Conservation (phyloP, 2,888 invertebrate species). For the Opisthograptis luteolata region DNA sequence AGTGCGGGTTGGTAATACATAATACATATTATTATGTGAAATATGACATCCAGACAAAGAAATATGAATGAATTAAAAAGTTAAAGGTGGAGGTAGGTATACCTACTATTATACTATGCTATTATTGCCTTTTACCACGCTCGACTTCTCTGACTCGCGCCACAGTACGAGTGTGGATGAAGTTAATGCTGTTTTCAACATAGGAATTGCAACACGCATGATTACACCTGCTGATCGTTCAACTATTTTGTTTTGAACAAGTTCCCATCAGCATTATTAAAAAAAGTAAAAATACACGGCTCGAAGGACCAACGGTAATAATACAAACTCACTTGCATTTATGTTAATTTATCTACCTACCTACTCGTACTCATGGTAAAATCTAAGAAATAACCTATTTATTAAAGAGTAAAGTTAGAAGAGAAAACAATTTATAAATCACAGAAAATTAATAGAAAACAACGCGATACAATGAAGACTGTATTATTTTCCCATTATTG, state of each 20-base stretch:
- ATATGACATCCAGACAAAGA: too few relatives aligned
- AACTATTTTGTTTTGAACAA: background rate
- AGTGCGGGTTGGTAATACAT: too few relatives aligned
- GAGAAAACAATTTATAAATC: background rate
- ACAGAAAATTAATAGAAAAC: background rate
- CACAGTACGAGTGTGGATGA: background rate
- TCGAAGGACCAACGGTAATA: too few relatives aligned
- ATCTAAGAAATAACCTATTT: too few relatives aligned
- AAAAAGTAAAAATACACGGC: too few relatives aligned
- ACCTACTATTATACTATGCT: too few relatives aligned
- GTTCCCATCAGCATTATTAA: background rate
- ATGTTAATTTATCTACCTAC: too few relatives aligned
- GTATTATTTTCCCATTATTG: constrained; percentile 26
- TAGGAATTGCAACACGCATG: constrained; percentile 7
- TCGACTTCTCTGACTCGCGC: constrained; percentile 5
- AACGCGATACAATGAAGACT: constrained; percentile 13
- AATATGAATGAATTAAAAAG: too few relatives aligned
- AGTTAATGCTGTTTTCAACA: constrained; percentile 4
- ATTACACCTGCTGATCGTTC: background rate
- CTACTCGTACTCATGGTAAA: too few relatives aligned
- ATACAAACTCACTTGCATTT: too few relatives aligned
- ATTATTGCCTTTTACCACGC: constrained; percentile 4
- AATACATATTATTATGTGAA: too few relatives aligned
- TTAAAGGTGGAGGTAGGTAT: too few relatives aligned
- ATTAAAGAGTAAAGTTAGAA: background rate